Base-by-base conservation (phyloP, 2,888 invertebrate species). In the Choreutis nemorana region DNA sequence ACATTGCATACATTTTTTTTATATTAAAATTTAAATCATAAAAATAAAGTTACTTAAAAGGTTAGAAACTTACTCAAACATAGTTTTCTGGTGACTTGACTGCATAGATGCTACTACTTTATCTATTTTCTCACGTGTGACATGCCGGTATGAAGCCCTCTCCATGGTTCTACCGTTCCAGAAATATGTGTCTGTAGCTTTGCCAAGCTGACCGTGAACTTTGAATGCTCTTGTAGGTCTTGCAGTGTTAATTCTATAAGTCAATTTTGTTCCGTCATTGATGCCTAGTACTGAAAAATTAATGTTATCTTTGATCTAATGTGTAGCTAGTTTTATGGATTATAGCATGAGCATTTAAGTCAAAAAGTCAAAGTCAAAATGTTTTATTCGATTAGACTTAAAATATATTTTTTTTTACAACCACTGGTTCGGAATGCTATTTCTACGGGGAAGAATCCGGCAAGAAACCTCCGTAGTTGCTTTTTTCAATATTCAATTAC, bases 81-180 rank as follows among this genome's bases (percentile, higher is more conserved):
- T 91, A 54, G 89, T 85, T 39, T 83, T 86, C 57, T 94, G 95
- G 65, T 95, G 93, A 3, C 89, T 84, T 1, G 93, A 87, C 64
- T 97, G 94, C 65, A 93, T 85, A 2, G 89, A 81, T 2, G 91
- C 83, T 11, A 94, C 81, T 10, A 94, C 59, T 34, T 80, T 81
- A 42, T 94, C 93, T 3, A 97, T 62, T 38, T 85, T 83, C 20
- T 78, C 77, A 30, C 84, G 73, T 4, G 79, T 86, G 0, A 97
- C 83, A 60, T 91, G 90, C 28, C 71, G 63, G 56, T 81, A 91
- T 1, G 85, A 85, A 0, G 90, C 77, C 44, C 83, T 84, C 47
- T 89, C 87, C 1, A 89, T 68, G 3, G 90, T 80, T 59, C 80
- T 85, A 0, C 93, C 91, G 47, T 85, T 84, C 52, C 82, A 81